A percentile compares a stretch with the other conserved stretches of the same genome.
These are phyloP conservation scores for Aegypius monachus DNA, from an alignment of 2,113 vertebrate genomes.

Conservation along the genomic window DNA sequence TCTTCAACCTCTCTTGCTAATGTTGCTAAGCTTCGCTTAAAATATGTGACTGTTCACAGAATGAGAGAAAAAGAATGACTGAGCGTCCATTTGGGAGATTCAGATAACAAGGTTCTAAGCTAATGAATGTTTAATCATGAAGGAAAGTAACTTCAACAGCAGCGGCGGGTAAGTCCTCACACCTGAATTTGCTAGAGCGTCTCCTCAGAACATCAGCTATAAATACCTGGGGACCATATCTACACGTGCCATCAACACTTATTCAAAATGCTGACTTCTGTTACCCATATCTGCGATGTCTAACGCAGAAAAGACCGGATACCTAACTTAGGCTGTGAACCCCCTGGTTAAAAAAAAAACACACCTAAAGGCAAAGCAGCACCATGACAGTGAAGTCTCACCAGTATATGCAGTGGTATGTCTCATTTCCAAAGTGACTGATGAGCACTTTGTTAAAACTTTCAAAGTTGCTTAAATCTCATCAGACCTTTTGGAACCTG, in stretches of 20 bases:
- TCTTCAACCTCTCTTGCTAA: neutral
- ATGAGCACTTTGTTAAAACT: neutral
- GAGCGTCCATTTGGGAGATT: neutral
- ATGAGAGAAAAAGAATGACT: neutral
- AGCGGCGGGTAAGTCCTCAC: neutral
- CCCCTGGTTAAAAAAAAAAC: neutral
- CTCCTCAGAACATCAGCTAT: neutral
- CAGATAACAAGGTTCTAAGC: neutral
- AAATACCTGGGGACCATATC: neutral
- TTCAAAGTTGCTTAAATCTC: neutral
- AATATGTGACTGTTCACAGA: neutral
- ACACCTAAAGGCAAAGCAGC: neutral
- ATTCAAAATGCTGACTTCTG: neutral
- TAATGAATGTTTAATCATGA: neutral
- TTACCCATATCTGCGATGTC: neutral
- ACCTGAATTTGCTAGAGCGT: neutral
- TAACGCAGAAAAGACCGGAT: rapidly evolving
- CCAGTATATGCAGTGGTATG: neutral
- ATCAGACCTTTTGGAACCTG: neutral
- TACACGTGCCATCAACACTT: neutral
- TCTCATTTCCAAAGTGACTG: neutral
- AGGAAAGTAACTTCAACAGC: neutral
- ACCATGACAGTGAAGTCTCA: neutral
- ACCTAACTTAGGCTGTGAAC: neutral
- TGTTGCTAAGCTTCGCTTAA: neutral